These are phyloP conservation scores for Amorpha juglandis DNA, from an alignment of 2,888 invertebrate genomes.

Conservation along the genomic window DNA sequence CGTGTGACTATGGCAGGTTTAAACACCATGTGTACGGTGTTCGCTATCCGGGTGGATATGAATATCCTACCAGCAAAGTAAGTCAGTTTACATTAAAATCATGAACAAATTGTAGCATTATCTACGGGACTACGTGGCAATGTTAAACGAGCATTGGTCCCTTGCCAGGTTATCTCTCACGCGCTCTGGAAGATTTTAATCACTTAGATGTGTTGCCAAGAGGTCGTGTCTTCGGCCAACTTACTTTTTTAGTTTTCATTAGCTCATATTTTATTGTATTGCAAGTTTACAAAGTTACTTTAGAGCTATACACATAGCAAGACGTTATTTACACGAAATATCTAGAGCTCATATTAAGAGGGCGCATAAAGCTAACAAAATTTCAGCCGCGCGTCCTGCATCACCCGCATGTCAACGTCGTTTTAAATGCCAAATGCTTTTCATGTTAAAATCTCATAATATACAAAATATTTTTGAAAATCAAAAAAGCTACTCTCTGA, in stretches of 20 bases:
- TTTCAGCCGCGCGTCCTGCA: too few relatives aligned
- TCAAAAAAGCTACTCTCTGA: too few relatives aligned
- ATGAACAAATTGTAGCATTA: conserved; percentile 15
- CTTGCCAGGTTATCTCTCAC: conserved; percentile 52
- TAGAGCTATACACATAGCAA: not conserved
- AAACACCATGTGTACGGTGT: too few relatives aligned
- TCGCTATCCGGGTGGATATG: too few relatives aligned
- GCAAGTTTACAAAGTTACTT: conserved; percentile 9
- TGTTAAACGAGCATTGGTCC: conserved; percentile 44
- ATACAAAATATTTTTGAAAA: too few relatives aligned
- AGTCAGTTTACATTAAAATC: not conserved
- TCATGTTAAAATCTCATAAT: too few relatives aligned
- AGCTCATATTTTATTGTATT: conserved; percentile 16
- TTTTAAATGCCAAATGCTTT: too few relatives aligned
- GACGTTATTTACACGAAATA: too few relatives aligned
- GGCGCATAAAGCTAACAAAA: too few relatives aligned
- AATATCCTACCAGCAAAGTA: not conserved
- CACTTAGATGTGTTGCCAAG: conserved; percentile 54
- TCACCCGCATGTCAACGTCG: too few relatives aligned
- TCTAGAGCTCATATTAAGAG: too few relatives aligned
- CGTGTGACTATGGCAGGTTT: too few relatives aligned
- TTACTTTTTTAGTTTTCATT: conserved; percentile 24
- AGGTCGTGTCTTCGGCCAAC: conserved; percentile 36
- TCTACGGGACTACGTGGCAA: not conserved
- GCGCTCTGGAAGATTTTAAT: conserved; percentile 59